A percentile compares a stretch with the other conserved stretches of the same genome.
Conservation (phyloP, 2,797 vertebrate species). For the Brotula barbata region DNA sequence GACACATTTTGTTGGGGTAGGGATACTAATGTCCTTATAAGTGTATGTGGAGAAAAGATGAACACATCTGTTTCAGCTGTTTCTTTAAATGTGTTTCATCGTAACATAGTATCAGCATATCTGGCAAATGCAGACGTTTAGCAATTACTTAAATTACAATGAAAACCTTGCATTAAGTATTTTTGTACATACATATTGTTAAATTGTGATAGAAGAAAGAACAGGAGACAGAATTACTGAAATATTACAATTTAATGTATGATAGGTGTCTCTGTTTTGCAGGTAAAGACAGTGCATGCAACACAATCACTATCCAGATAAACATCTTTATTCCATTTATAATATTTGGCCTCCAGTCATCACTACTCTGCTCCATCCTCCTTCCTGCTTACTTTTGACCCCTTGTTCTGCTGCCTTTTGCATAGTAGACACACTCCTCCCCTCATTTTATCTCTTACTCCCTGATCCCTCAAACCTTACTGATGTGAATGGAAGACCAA, state of each 20-base stretch:
- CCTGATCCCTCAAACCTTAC: slow-evolving; percentile 9
- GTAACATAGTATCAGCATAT: too few relatives aligned
- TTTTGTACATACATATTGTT: too few relatives aligned
- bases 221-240: slow-evolving; percentile 49
- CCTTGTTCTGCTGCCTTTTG: slow-evolving; percentile 63
- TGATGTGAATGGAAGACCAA: slow-evolving; percentile 9
- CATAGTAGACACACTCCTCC: slow-evolving; percentile 70
- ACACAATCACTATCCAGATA: slow-evolving; percentile 60
- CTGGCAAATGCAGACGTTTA: neutral
- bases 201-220: too few relatives aligned
- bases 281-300: slow-evolving; percentile 72
- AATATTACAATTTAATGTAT: slow-evolving; percentile 63
- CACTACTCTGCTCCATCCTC: neutral
- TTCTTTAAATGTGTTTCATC: too few relatives aligned
- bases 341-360: slow-evolving; percentile 45
- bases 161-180: slow-evolving; percentile 12
- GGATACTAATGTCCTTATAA: too few relatives aligned
- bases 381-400: neutral
- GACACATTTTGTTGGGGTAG: too few relatives aligned
- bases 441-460: slow-evolving; percentile 14
- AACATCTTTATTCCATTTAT: slow-evolving; percentile 44
- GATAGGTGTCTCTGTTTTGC: slow-evolving; percentile 59
- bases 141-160: too few relatives aligned
- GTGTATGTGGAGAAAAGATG: too few relatives aligned
- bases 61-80: too few relatives aligned